A percentile compares a stretch with the other conserved stretches of the same genome.
phyloP scores from a whole-genome alignment of 2,888 invertebrate genomes.

The Liodrosophila aerea region DNA sequence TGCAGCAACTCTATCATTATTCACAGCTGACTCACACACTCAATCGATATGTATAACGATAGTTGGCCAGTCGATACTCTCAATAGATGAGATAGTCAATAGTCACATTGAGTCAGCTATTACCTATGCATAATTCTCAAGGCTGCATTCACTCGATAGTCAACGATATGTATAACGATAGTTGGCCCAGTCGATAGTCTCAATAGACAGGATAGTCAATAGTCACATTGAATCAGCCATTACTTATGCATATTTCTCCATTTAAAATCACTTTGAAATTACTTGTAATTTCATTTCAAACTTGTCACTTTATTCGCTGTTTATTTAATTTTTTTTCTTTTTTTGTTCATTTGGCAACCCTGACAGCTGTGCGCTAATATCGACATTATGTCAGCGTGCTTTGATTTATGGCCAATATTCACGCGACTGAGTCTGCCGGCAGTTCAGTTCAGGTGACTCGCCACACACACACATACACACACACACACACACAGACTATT shows the following conservation, averaged over 20 bases:
- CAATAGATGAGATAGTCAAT: too few relatives aligned
- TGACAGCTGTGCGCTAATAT: slow-evolving; percentile 63
- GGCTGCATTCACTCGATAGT: too few relatives aligned
- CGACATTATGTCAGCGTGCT: slow-evolving; percentile 65
- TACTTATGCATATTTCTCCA: slow-evolving; percentile 24
- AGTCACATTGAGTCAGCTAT: background rate
- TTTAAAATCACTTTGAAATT: slow-evolving; percentile 27
- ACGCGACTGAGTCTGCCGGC: too few relatives aligned
- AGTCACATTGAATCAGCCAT: background rate
- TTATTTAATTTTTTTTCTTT: slow-evolving; percentile 26
- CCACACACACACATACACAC: slow-evolving; percentile 3
- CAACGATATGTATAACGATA: too few relatives aligned
- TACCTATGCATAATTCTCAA: slow-evolving; percentile 24
- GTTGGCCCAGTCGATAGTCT: too few relatives aligned
- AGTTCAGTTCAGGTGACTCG: too few relatives aligned
- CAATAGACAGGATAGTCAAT: too few relatives aligned
- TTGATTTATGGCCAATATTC: slow-evolving; percentile 58
- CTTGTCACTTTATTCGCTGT: background rate
- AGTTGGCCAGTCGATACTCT: too few relatives aligned
- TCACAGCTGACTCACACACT: background rate
- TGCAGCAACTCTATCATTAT: background rate
- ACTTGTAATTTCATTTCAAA: background rate
- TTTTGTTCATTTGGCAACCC: slow-evolving; percentile 18
- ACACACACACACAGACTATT: background rate
- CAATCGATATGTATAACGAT: too few relatives aligned